phyloP scores from a whole-genome alignment of 2,888 invertebrate species.

The Eupithecia tripunctaria region DNA sequence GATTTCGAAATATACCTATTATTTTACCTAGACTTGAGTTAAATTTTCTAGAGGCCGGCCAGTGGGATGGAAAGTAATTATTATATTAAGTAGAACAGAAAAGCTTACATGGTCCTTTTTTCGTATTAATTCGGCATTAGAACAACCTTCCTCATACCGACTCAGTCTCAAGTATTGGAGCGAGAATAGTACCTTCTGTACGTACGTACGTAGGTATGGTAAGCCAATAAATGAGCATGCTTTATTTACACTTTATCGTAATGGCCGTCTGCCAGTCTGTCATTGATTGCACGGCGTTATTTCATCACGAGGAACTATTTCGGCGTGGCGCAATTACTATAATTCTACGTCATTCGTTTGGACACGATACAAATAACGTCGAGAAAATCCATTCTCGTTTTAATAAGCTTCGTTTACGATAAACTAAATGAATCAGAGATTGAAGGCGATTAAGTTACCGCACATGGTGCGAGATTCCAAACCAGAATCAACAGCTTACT shows the following conservation, averaged over 20 bases:
- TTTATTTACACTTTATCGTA: constrained; percentile 28
- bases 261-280: constrained; percentile 31
- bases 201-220: too few species aligned
- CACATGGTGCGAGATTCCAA: constrained; percentile 12
- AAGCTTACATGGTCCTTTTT: not conserved
- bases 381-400: constrained; percentile 9
- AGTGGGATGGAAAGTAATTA: not conserved
- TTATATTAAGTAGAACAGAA: not conserved
- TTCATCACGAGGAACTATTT: constrained; percentile 32
- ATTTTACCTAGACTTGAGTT: constrained; percentile 2
- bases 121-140: not conserved
- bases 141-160: not conserved
- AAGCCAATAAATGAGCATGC: constrained; percentile 21
- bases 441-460: constrained; percentile 19
- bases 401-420: constrained; percentile 16
- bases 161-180: not conserved
- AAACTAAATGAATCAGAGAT: constrained; percentile 28
- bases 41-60: not conserved
- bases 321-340: constrained; percentile 26
- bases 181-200: too few species aligned
- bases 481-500: not conserved
- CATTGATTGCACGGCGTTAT: constrained; percentile 28
- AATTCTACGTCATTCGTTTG: constrained; percentile 28
- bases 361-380: not conserved
- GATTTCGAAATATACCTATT: constrained; percentile 32